Percentiles rank a stretch among this genome's conserved stretches.
Evolutionary conservation across 2,888 invertebrate genomes (phyloP).

Genomic region (Polymixis flavicincta): DNA sequence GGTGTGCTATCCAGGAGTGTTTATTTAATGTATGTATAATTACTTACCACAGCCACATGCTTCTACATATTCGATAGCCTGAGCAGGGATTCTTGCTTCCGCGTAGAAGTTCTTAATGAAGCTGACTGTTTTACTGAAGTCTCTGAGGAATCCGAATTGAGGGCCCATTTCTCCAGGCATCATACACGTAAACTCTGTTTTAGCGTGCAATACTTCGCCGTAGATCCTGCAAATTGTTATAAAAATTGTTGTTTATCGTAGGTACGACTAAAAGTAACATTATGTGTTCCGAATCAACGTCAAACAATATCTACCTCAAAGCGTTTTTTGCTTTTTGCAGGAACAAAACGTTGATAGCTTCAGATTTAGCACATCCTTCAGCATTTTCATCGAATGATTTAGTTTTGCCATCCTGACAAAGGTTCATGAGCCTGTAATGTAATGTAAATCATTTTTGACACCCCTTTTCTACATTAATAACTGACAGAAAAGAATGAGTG

Average conservation of each 20-base stretch:
- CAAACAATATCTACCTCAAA: conserved; percentile 29
- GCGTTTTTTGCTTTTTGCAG: conserved; percentile 56
- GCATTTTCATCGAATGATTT: conserved; percentile 96
- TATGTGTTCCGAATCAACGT: not conserved
- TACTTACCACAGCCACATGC: conserved; percentile 94
- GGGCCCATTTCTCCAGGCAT: conserved; percentile 78
- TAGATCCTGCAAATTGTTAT: conserved; percentile 85
- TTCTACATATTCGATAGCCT: conserved; percentile 94
- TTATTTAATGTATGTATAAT: not conserved
- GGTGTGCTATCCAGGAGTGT: too few relatives aligned
- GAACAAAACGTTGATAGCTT: conserved; percentile 91
- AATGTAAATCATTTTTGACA: too few relatives aligned
- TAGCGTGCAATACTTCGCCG: conserved; percentile 92
- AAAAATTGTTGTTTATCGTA: not conserved
- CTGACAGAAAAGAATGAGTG: not conserved
- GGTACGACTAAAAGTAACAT: not conserved
- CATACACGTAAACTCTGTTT: conserved; percentile 88
- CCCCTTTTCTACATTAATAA: not conserved
- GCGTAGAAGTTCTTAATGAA: conserved; percentile 91
- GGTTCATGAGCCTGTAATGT: conserved; percentile 46
- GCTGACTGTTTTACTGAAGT: conserved; percentile 84
- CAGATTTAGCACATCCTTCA: conserved; percentile 94
- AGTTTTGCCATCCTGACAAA: conserved; percentile 95
- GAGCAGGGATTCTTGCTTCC: conserved; percentile 92
- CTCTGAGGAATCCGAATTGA: conserved; percentile 89